Percentiles rank a stretch among this genome's conserved stretches.
These are phyloP conservation scores for Aldabrachelys gigantea DNA, from an alignment of 2,113 vertebrate genomes.

Conservation along the genomic window DNA sequence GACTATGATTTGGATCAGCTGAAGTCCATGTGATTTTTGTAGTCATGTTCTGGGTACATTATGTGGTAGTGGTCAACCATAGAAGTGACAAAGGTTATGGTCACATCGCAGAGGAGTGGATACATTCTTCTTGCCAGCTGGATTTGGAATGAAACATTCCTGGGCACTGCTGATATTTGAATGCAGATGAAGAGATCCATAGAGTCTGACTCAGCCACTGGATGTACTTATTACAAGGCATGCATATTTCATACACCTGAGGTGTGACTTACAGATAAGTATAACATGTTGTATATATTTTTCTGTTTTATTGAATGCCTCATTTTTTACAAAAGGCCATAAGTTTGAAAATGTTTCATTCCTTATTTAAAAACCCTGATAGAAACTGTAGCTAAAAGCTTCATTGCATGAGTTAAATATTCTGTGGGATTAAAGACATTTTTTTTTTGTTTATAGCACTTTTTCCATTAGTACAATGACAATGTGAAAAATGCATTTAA, in stretches of 20 bases:
- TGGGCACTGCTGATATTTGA: background rate
- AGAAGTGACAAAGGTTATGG: background rate
- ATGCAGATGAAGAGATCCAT: background rate
- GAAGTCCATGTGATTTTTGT: background rate
- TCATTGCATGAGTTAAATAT: slow-evolving; percentile 62
- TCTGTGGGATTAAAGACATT: slow-evolving; percentile 55
- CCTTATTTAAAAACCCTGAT: slow-evolving; percentile 19
- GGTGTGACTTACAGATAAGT: background rate
- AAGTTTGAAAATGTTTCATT: slow-evolving; percentile 16
- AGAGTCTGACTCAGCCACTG: background rate
- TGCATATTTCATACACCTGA: background rate
- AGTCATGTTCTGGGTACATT: rapidly evolving
- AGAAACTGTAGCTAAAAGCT: slow-evolving; percentile 58
- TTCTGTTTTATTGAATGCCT: background rate
- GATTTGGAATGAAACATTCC: background rate
- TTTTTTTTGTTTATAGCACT: slow-evolving; percentile 63
- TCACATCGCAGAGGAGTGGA: background rate
- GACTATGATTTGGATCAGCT: background rate
- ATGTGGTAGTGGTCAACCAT: background rate
- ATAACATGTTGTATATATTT: background rate
- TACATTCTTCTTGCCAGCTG: background rate
- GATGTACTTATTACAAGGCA: background rate
- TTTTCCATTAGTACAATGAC: slow-evolving; percentile 67
- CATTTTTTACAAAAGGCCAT: background rate
- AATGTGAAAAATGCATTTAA: slow-evolving; percentile 76